Evolutionary conservation across 2,797 vertebrate genomes (phyloP), one percentile per base, ranked within the genome.

Genomic region (Spatula clypeata): DNA sequence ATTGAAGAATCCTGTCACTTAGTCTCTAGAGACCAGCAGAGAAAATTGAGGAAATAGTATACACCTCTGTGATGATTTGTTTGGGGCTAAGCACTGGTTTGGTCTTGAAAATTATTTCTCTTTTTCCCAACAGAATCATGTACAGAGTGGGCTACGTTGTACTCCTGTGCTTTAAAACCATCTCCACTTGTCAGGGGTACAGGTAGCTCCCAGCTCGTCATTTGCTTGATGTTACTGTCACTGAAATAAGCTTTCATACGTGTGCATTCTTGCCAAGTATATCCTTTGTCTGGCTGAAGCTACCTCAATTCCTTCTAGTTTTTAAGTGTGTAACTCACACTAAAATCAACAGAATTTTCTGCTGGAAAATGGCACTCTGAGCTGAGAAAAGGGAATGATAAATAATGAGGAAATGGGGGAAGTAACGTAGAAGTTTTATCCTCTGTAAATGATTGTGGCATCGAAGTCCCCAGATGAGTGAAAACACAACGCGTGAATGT

Each of bases 371-470:
- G 45, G 32, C 34, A 77, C 36, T 60, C 47, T 0, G 0, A 86
- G 70, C 24, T 70, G 34, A 64, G 67, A 84, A 69, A 72, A 69
- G 21, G 42, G 58, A 64, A 79, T 51, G 44, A 47, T 61, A 90
- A 80, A 42, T 72, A 86, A 72, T n/a, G 73, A 72, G 54, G 38
- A n/a, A 90, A 75, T 40, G 79, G 54, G 72, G 54, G 29, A 91
- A 84, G 62, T 27, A 73, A 77, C 70, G 51, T 38, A 70, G 24
- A 92, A 88, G 21, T 60, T 88, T 89, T 49, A 34, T 70, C 55
- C 58, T 77, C 57, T 89, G 57, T 74, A 92, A 95, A 92, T 91
- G 67, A 87, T 60, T 76, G 74, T 82, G 64, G 36, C 74, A 73
- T 93, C 1, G 0, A 76, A 93, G 55, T 73, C 67, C 83, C 87